A percentile compares a stretch with the other conserved stretches of the same genome.
Evolutionary conservation across 1,140 invertebrate species (phyloP).

Genomic region (Apis dorsata): DNA sequence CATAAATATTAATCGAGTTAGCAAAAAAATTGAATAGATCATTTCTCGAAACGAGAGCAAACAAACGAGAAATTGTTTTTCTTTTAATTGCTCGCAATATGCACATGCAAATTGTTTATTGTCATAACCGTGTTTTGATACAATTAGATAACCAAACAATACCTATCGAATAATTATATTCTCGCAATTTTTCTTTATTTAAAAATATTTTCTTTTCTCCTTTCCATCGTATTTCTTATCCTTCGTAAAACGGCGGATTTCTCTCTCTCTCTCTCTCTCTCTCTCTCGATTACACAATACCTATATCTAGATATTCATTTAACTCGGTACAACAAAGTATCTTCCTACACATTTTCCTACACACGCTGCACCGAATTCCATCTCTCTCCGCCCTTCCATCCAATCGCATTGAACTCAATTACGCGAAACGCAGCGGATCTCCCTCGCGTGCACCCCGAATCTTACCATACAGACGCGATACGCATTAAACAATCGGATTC

Average conservation of each 20-base stretch:
- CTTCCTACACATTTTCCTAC: too few relatives aligned
- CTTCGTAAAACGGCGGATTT: too few relatives aligned
- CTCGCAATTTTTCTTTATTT: not conserved
- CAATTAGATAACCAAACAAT: not conserved
- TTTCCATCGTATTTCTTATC: too few relatives aligned
- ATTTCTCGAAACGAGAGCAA: not conserved
- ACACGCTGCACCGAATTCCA: too few relatives aligned
- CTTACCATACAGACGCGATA: slow-evolving; percentile 6
- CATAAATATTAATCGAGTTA: slow-evolving; percentile 25
- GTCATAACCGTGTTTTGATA: not conserved
- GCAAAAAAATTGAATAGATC: not conserved
- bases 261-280: too few relatives aligned
- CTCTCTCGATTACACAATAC: too few relatives aligned
- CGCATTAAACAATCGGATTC: slow-evolving; percentile 39
- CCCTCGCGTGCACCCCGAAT: not conserved
- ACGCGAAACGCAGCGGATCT: not conserved
- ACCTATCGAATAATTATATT: not conserved
- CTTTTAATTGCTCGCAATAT: not conserved
- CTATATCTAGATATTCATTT: too few relatives aligned
- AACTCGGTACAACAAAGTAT: too few relatives aligned
- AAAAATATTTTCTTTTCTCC: too few relatives aligned
- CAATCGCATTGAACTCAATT: not conserved
- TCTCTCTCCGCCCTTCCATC: not conserved
- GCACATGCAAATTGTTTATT: not conserved
- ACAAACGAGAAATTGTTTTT: not conserved